phyloP scores from a whole-genome alignment of 2,113 vertebrate species.

The Steatornis caripensis region DNA sequence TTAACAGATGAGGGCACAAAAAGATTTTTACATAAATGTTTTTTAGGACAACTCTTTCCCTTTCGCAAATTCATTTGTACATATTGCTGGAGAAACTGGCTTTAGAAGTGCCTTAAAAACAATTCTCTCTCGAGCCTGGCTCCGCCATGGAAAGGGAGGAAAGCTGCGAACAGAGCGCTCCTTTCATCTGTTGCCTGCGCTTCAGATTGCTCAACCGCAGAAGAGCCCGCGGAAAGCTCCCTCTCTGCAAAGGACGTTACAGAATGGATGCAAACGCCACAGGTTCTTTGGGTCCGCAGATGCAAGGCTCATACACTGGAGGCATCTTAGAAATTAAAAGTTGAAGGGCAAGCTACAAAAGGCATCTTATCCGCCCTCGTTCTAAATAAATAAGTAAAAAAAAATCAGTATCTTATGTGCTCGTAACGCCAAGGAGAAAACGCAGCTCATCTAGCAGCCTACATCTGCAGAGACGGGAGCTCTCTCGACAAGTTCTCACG shows the following conservation, averaged over 20 bases:
- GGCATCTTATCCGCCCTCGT: neutral
- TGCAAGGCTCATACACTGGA: accelerated
- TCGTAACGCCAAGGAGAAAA: neutral
- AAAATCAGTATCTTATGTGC: accelerated
- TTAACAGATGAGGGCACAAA: neutral
- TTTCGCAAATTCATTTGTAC: neutral
- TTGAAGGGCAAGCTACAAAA: neutral
- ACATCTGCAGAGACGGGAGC: neutral
- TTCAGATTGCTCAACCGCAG: neutral
- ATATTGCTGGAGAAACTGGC: neutral
- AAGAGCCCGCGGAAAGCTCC: neutral
- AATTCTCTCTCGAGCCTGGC: neutral
- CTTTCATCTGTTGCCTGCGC: slow-evolving; percentile 15
- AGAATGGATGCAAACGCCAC: neutral
- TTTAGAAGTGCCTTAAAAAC: neutral
- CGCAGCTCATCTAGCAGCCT: neutral
- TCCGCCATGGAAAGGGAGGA: neutral
- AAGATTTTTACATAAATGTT: neutral
- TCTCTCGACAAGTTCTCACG: neutral
- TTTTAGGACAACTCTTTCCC: neutral
- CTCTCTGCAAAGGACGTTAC: neutral
- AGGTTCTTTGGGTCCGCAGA: neutral
- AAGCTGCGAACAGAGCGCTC: neutral
- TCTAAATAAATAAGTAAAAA: neutral
- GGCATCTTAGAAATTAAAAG: neutral